These are phyloP conservation scores for Ascaphus truei DNA, from an alignment of 2,113 vertebrate genomes.

Conservation along the genomic window DNA sequence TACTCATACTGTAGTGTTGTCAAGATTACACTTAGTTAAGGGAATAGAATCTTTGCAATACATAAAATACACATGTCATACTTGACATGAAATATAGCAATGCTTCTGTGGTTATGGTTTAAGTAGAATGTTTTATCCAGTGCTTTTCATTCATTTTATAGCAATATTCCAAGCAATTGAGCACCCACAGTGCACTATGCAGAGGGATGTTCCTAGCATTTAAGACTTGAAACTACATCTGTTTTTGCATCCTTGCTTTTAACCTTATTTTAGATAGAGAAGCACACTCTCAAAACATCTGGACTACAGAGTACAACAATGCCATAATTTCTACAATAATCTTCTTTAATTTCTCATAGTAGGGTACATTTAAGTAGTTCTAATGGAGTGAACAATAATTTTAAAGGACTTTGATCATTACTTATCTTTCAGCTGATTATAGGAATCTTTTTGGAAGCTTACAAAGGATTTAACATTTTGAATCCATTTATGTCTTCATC, in stretches of 20 bases:
- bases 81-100: no score
- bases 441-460: slow-evolving; percentile 73
- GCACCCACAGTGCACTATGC: no score
- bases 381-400: slow-evolving; percentile 74
- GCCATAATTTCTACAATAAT: slow-evolving; percentile 58
- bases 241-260: slow-evolving; percentile 55
- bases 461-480: slow-evolving; percentile 76
- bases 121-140: no score
- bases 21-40: no score
- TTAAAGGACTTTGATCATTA: slow-evolving; percentile 84
- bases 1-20: no score
- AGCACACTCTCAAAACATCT: slow-evolving; percentile 71
- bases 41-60: no score
- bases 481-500: slow-evolving; percentile 73
- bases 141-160: no score
- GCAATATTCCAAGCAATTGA: no score
- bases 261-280: slow-evolving; percentile 47
- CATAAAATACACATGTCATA: no score
- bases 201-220: no score
- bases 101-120: no score
- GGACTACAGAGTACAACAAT: slow-evolving; percentile 71
- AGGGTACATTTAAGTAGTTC: slow-evolving; percentile 73
- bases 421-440: slow-evolving; percentile 83
- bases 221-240: slow-evolving; percentile 61
- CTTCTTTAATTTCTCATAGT: slow-evolving; percentile 79